Conservation (phyloP, 2,888 invertebrate genomes). For the Crematogaster levior region DNA sequence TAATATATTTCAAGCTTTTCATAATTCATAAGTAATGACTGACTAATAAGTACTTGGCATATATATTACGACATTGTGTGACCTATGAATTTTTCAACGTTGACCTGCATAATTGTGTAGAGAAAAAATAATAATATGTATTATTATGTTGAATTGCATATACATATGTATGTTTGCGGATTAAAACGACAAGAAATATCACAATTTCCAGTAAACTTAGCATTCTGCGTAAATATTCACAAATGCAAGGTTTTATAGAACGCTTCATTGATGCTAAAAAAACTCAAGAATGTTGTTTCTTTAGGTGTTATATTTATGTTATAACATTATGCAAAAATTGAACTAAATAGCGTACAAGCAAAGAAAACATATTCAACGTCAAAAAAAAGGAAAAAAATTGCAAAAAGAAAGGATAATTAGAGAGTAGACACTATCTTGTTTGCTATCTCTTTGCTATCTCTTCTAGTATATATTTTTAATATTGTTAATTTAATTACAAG, state of each 20-base stretch:
- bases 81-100: neutral
- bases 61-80: neutral
- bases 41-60: neutral
- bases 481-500: constrained; percentile 19
- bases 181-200: constrained; percentile 38
- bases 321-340: constrained; percentile 1
- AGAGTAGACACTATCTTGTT: neutral
- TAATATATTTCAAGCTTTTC: neutral
- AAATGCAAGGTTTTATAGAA: neutral
- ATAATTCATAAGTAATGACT: neutral
- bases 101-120: neutral
- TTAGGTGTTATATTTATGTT: neutral
- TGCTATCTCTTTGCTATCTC: neutral
- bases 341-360: neutral
- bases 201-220: constrained; percentile 47
- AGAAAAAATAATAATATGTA: constrained; percentile 1
- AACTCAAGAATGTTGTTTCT: constrained; percentile 3
- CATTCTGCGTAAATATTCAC: constrained; percentile 21
- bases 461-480: neutral
- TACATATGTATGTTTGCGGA: neutral
- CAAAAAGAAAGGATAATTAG: constrained; percentile 9
- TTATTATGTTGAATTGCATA: constrained; percentile 8
- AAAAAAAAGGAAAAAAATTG: neutral
- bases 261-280: neutral
- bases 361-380: neutral